Evolutionary conservation across 2,888 invertebrate genomes (phyloP), one percentile per base, ranked within the genome.

Genomic region (Epinotia nisella): DNA sequence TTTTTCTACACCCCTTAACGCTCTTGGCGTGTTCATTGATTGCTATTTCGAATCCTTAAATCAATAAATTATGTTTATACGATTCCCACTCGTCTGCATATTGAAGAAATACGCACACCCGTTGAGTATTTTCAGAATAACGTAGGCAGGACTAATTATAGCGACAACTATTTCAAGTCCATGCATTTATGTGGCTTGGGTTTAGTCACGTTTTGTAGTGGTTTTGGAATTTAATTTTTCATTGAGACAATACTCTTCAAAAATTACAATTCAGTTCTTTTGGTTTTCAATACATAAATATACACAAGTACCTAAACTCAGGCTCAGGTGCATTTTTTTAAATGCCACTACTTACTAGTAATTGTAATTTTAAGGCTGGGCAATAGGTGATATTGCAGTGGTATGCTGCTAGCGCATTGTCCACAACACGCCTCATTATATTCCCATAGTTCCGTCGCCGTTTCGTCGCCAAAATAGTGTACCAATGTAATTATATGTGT

Each of bases 121-220:
- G 59, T 58, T 49, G 29, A 56, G 73, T 77, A 81, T 83, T 84
- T 81, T 79, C 75, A 78, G 79, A 76, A 75, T 77, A 74, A 49
- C 71, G 87, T 86, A 82, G 86, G 86, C 71, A 85, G 81, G 62
- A 75, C 82, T 85, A 87, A 80, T 80, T 83, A 82, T 86, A 87
- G 74, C 59, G 60, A 39, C 76, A 82, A 78, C 81, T 87, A 88
- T 88, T 89, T 88, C 88, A 89, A 88, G 89, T 88, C 87, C 87
- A 86, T 79, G 78, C 82, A 82, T 79, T 64, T 81, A 78, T 79
- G 79, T 76, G 76, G 39, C 66, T 58, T 59, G 13, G 24, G 61
- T 67, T 56, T 59, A 64, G 55, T 66, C 65, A 60, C 53, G n/a
- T 29, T 61, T 55, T 62, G 69, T 59, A 69, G 73, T 62, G 61